Evolutionary conservation across 2,113 vertebrate species (phyloP).

Genomic region (Symphodus melops): DNA sequence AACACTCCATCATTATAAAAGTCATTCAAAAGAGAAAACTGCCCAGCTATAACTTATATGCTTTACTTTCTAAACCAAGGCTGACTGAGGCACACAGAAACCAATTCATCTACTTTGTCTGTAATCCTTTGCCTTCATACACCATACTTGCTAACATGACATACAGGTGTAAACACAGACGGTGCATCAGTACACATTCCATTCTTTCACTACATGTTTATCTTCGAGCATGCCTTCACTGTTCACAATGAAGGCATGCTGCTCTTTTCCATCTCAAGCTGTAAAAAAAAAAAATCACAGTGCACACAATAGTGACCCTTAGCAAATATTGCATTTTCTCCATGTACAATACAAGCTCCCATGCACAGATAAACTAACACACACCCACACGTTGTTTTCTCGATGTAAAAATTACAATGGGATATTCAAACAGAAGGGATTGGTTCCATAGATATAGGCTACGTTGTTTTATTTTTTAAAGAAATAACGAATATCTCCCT

Average conservation of each 20-base stretch:
- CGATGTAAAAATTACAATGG: neutral
- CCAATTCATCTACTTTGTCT: neutral
- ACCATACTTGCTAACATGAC: conserved; percentile 27
- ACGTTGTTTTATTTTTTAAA: conserved; percentile 23
- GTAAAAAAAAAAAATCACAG: neutral
- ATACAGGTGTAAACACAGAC: conserved; percentile 9
- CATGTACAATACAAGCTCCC: neutral
- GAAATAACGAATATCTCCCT: conserved; percentile 23
- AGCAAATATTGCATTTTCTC: conserved; percentile 14
- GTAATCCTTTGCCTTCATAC: conserved; percentile 19
- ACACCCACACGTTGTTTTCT: neutral
- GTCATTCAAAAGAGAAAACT: neutral
- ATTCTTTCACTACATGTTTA: conserved; percentile 14
- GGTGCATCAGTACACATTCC: conserved; percentile 27
- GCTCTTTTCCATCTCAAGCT: neutral
- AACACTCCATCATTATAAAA: neutral
- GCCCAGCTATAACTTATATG: neutral
- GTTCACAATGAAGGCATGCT: neutral
- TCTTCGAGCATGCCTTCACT: neutral
- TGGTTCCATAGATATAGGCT: conserved; percentile 17
- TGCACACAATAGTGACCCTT: conserved; percentile 5
- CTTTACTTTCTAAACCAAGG: neutral
- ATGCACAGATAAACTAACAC: no score
- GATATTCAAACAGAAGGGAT: conserved; percentile 31
- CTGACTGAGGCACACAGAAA: neutral